A percentile compares a stretch with the other conserved stretches of the same genome.
Conservation (phyloP, 2,888 invertebrate genomes). For the Epinotia ramella region DNA sequence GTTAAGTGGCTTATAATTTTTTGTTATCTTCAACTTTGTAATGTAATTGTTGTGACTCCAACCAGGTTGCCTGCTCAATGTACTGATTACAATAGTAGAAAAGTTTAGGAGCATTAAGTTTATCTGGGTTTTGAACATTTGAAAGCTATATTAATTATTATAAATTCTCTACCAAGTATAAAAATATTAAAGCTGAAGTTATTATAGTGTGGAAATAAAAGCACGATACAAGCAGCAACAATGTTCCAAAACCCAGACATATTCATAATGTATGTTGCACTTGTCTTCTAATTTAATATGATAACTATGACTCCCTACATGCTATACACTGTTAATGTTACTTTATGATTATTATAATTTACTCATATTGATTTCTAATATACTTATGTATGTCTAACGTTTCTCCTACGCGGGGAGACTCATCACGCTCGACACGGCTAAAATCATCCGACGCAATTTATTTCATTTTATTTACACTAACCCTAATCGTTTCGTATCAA, state of each 20-base stretch:
- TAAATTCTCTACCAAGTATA: background rate
- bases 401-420: background rate
- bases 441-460: slow-evolving; percentile 5
- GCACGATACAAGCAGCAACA: background rate
- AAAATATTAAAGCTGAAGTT: background rate
- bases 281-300: background rate
- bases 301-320: slow-evolving; percentile 2
- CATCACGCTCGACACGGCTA: slow-evolving; percentile 2
- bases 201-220: background rate
- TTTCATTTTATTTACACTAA: slow-evolving; percentile 25
- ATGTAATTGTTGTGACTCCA: background rate
- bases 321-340: slow-evolving; percentile 17
- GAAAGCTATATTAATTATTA: background rate
- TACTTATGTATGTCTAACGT: background rate
- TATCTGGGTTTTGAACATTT: background rate
- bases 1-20: background rate
- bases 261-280: background rate
- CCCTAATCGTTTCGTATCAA: slow-evolving; percentile 20
- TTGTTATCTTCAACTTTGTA: background rate
- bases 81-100: background rate
- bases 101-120: background rate
- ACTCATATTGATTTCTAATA: background rate
- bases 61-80: background rate
- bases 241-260: background rate
- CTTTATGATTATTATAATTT: slow-evolving; percentile 17